Evolutionary conservation across 2,797 vertebrate genomes (phyloP), one percentile per base, ranked within the genome.

Genomic region (Amphiprion clarkii): DNA sequence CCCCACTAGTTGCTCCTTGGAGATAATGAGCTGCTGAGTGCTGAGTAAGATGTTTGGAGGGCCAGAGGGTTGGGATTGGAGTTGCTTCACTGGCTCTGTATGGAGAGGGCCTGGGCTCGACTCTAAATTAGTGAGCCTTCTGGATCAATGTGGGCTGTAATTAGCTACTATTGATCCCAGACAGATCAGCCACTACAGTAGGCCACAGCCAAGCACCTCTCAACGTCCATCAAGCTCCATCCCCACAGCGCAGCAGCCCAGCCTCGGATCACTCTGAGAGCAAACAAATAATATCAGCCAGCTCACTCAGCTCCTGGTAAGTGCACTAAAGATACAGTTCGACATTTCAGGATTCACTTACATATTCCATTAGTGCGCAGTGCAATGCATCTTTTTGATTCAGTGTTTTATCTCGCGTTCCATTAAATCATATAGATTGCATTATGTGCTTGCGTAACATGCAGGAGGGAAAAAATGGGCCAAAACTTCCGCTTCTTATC

Each of bases 81-180:
- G 90, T 55, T 87, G 89, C 88, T 88, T 87, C 88, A 88, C 79
- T 88, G 72, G 74, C 79, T 91, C 76, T 83, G 81, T 62, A 68
- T 75, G 78, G 76, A 85, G 78, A 81, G 82, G 83, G 78, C 78
- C 78, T 52, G 78, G 83, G 74, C 87, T 82, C 42, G 72, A 81
- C 87, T 93, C 90, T 94, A 92, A 95, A 95, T 94, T 91, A 94
- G 91, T 79, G 78, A 89, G 91, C 77, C 83, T 88, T 86, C 85
- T 82, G 73, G 93, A 94, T 93, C 92, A 94, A 94, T 95, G 92
- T 87, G 85, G 83, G 84, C 83, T 92, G 89, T 95, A 95, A 96
- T 95, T 94, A 95, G 93, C 93, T 91, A 78, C 83, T 94, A 95
- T 95, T 94, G 95, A 95, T 95, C 86, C 68, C 58, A 80, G 87